phyloP scores from a whole-genome alignment of 2,888 invertebrate genomes.

The Latheticus oryzae region DNA sequence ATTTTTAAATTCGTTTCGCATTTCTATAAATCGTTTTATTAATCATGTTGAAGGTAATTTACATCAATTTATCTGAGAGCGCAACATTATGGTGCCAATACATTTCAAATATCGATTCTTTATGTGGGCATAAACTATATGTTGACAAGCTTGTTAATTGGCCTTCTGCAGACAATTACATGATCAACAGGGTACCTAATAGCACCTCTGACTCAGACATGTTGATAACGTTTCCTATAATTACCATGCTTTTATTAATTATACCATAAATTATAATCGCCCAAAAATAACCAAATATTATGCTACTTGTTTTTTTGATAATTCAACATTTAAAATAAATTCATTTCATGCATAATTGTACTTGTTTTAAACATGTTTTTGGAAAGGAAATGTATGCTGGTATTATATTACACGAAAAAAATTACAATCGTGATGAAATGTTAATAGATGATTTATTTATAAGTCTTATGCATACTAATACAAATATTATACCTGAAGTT shows the following conservation, averaged over 20 bases:
- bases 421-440: too few species aligned
- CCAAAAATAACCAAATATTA: constrained; percentile 7
- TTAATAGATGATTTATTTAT: constrained; percentile 55
- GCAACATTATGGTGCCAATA: constrained; percentile 45
- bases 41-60: constrained; percentile 45
- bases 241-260: constrained; percentile 42
- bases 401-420: constrained; percentile 18
- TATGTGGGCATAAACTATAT: constrained; percentile 50
- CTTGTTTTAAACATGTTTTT: constrained; percentile 33
- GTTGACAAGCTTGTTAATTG: constrained; percentile 53
- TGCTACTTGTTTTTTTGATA: constrained; percentile 12
- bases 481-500: constrained; percentile 40
- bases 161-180: constrained; percentile 51
- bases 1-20: constrained; percentile 10
- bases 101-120: constrained; percentile 41
- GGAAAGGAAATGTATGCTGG: constrained; percentile 38
- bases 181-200: constrained; percentile 48
- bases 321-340: too few species aligned
- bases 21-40: constrained; percentile 46
- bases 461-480: constrained; percentile 58
- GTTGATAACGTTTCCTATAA: constrained; percentile 38
- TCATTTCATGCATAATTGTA: too few species aligned
- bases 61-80: constrained; percentile 45
- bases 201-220: constrained; percentile 39
- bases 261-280: constrained; percentile 38